phyloP scores from a whole-genome alignment of 2,113 vertebrate species.

The Peucedramus taeniatus region DNA sequence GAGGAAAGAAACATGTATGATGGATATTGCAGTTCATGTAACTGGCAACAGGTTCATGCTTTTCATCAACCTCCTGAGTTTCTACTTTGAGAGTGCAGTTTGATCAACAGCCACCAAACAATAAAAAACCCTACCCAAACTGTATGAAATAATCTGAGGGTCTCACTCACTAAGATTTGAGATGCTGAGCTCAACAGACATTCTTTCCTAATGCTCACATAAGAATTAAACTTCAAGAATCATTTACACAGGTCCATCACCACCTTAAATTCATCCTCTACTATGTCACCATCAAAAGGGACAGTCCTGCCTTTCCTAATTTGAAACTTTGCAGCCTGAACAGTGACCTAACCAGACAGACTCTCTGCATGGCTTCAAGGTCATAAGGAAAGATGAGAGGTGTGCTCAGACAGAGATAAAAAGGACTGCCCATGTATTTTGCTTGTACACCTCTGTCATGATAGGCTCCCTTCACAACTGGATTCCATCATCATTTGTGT shows the following conservation, averaged over 20 bases:
- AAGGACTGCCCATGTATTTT: not conserved
- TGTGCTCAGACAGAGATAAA: not conserved
- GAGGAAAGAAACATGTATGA: not conserved
- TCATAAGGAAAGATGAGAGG: not conserved
- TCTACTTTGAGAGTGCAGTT: not conserved
- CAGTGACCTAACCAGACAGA: not conserved
- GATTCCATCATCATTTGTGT: not conserved
- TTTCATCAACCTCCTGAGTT: not conserved
- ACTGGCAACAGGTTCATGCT: not conserved
- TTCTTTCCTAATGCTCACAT: not conserved
- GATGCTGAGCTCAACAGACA: not conserved
- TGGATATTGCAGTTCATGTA: not conserved
- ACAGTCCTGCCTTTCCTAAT: not conserved
- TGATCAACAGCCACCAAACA: not conserved
- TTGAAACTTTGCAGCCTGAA: not conserved
- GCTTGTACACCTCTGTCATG: not conserved
- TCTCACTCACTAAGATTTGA: not conserved
- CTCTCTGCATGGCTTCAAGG: not conserved
- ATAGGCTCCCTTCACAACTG: not conserved
- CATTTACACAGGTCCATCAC: not conserved
- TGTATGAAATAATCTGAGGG: not conserved
- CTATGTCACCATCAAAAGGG: not conserved
- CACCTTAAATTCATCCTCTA: not conserved
- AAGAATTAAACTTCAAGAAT: not conserved
- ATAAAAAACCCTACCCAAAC: not conserved